Conservation (phyloP, 1,140 invertebrate genomes). For the Papilio dardanus region DNA sequence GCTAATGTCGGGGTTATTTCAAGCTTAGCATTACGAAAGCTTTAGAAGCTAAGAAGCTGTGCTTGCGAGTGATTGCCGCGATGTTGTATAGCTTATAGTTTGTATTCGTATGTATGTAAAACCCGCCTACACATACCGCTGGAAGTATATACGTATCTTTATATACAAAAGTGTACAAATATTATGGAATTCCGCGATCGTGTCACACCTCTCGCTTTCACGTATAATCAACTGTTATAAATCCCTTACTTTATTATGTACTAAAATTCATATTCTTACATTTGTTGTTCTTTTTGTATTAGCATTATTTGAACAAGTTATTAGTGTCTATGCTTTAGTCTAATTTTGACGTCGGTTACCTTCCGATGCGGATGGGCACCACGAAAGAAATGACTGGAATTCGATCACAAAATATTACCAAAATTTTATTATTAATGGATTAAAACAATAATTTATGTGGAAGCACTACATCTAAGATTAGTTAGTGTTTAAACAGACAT, state of each 20-base stretch:
- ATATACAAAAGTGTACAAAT: neutral
- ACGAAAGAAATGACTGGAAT: no score
- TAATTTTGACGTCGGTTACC: no score
- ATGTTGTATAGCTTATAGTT: neutral
- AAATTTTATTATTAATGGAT: no score
- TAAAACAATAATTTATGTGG: neutral
- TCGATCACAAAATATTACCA: no score
- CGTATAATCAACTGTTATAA: neutral
- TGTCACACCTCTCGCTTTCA: neutral
- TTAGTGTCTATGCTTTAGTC: neutral
- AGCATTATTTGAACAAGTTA: neutral
- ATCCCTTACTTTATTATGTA: neutral
- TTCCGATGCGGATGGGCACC: no score
- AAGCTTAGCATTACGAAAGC: conserved; percentile 26
- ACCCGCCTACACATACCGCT: neutral
- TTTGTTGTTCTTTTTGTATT: neutral
- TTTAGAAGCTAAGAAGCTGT: conserved; percentile 3
- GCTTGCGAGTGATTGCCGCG: neutral
- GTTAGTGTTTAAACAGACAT: no score
- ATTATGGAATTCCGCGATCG: neutral
- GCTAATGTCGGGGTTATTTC: conserved; percentile 27
- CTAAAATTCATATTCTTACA: neutral
- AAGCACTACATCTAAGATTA: no score
- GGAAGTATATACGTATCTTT: neutral
- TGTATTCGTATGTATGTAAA: neutral